These are phyloP conservation scores for Drosophila crucigera DNA, from an alignment of 2,888 invertebrate species.

Conservation along the genomic window DNA sequence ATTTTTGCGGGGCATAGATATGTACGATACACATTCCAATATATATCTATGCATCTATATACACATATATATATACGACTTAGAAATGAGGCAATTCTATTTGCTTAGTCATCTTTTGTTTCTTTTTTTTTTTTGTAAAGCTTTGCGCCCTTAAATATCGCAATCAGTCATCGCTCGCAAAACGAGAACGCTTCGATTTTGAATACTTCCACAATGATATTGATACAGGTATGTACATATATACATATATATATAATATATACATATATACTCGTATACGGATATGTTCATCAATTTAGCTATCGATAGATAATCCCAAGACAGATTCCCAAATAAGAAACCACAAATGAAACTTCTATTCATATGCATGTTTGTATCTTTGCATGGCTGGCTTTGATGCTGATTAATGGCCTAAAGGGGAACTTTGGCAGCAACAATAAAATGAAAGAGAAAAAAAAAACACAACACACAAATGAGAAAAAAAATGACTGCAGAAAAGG, in stretches of 20 bases:
- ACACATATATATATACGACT: background rate
- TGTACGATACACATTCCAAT: background rate
- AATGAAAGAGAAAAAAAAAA: constrained; percentile 7
- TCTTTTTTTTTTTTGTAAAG: background rate
- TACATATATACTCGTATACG: background rate
- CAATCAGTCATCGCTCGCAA: background rate
- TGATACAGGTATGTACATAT: background rate
- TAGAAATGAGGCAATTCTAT: background rate
- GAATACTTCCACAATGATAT: background rate
- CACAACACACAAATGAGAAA: background rate
- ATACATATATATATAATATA: background rate
- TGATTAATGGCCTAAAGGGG: constrained; percentile 59
- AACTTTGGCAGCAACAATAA: constrained; percentile 21
- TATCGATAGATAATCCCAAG: background rate
- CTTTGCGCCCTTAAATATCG: background rate
- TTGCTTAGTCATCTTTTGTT: constrained; percentile 5
- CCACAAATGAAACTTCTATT: background rate
- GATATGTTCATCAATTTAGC: background rate
- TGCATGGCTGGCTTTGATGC: constrained; percentile 37
- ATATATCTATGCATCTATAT: background rate
- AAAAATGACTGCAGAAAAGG: constrained; percentile 44
- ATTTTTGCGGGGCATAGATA: background rate
- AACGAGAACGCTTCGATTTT: background rate
- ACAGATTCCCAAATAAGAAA: background rate
- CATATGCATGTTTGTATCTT: constrained; percentile 3